Percentiles rank a stretch among this genome's conserved stretches.
Evolutionary conservation across 2,113 vertebrate genomes (phyloP).

Genomic region (Daboia siamensis): DNA sequence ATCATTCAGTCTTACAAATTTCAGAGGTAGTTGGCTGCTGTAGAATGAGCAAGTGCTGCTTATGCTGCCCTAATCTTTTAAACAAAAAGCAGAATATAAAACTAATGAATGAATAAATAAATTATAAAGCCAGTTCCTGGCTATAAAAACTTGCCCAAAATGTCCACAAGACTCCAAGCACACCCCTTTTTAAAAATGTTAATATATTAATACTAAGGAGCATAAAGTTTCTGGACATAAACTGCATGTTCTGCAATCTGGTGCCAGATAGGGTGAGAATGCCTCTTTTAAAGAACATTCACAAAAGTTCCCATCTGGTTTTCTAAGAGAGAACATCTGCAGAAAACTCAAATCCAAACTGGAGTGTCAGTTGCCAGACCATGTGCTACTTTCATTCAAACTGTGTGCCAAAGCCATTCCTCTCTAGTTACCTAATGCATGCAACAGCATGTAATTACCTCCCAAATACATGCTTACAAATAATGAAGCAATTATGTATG

Average conservation of each 20-base stretch:
- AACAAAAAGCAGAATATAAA: not conserved
- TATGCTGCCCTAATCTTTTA: not conserved
- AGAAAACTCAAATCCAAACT: not conserved
- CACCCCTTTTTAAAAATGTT: not conserved
- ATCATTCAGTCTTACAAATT: not conserved
- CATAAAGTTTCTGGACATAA: not conserved
- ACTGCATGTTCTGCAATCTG: not conserved
- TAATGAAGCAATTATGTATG: conserved; percentile 48
- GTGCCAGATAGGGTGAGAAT: not conserved
- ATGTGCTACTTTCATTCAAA: conserved; percentile 10
- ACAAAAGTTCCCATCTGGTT: not conserved
- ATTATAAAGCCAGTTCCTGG: not conserved
- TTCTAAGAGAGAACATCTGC: not conserved
- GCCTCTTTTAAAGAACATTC: not conserved
- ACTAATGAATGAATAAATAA: not conserved
- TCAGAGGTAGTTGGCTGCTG: not conserved
- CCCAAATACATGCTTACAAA: conserved; percentile 50
- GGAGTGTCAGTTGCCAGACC: not conserved
- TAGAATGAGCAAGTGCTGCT: not conserved
- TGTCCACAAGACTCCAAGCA: not conserved
- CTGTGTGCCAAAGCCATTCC: not conserved
- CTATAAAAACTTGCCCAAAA: not conserved
- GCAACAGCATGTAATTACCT: conserved; percentile 40
- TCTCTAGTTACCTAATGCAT: conserved; percentile 33
- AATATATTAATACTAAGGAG: not conserved